A percentile compares a stretch with the other conserved stretches of the same genome.
Evolutionary conservation across 2,888 invertebrate genomes (phyloP).

Genomic region (Poecilus cupreus): DNA sequence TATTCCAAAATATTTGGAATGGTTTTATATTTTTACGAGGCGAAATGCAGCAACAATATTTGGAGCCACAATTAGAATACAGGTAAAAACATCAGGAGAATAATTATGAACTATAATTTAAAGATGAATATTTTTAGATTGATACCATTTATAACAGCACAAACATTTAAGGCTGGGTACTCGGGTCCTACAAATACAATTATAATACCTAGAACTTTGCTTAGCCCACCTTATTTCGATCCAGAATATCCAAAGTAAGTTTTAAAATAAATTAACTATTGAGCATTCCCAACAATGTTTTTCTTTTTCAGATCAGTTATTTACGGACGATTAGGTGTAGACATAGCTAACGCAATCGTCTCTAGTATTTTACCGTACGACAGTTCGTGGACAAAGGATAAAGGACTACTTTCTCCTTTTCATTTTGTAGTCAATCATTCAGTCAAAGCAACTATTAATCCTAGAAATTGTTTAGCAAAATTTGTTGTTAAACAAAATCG

Average conservation of each 20-base stretch:
- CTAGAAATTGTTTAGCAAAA: conserved; percentile 65
- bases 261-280: not conserved
- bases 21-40: conserved; percentile 72
- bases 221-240: conserved; percentile 72
- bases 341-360: conserved; percentile 73
- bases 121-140: conserved; percentile 51
- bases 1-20: conserved; percentile 74
- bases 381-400: conserved; percentile 70
- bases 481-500: conserved; percentile 65
- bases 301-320: conserved; percentile 72
- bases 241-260: conserved; percentile 72
- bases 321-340: conserved; percentile 73
- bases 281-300: no score
- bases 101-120: not conserved
- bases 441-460: conserved; percentile 62
- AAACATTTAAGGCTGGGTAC: conserved; percentile 68
- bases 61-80: conserved; percentile 69
- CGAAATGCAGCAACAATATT: conserved; percentile 70
- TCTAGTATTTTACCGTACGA: conserved; percentile 71
- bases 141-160: conserved; percentile 59
- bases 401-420: conserved; percentile 70
- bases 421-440: conserved; percentile 71
- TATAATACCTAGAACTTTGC: conserved; percentile 72
- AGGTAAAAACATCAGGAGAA: conserved; percentile 62
- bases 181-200: conserved; percentile 72